phyloP scores from a whole-genome alignment of 2,888 invertebrate species.

The Poecilus cupreus region DNA sequence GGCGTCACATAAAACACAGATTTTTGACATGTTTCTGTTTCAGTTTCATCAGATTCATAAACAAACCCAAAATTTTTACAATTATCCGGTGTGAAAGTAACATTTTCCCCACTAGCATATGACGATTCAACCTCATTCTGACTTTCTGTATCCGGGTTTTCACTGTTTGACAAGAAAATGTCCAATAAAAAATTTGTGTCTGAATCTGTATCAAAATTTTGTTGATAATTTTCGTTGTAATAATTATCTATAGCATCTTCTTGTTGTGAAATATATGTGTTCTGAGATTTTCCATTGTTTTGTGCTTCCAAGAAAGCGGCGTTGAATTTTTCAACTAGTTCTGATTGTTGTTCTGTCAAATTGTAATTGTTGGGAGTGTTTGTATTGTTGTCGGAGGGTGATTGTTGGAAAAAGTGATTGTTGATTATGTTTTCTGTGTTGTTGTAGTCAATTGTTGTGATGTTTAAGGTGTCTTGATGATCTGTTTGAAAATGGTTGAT shows the following conservation, averaged over 20 bases:
- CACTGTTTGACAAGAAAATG: slow-evolving; percentile 38
- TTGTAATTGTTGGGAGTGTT: slow-evolving; percentile 26
- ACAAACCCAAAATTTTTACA: slow-evolving; percentile 28
- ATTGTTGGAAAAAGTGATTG: slow-evolving; percentile 12
- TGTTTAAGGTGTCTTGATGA: slow-evolving; percentile 7
- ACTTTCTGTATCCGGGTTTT: not conserved
- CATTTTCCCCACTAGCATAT: not conserved
- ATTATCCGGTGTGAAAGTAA: not conserved
- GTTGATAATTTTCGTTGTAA: slow-evolving; percentile 15
- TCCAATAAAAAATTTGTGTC: slow-evolving; percentile 51
- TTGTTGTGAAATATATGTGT: not conserved
- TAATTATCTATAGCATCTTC: too few species aligned
- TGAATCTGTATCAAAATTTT: slow-evolving; percentile 21
- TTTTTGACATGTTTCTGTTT: not conserved
- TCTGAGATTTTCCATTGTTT: not conserved
- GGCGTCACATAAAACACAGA: slow-evolving; percentile 42
- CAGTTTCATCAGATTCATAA: slow-evolving; percentile 34
- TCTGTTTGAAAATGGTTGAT: not conserved
- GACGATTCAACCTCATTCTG: not conserved
- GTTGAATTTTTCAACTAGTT: slow-evolving; percentile 71
- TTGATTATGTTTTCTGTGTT: slow-evolving; percentile 28
- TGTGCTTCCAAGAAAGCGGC: slow-evolving; percentile 72
- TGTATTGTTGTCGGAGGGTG: not conserved
- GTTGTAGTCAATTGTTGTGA: not conserved
- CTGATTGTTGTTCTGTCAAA: slow-evolving; percentile 67